Conservation (phyloP, 2,888 invertebrate genomes). For the Allophyes oxyacanthae region DNA sequence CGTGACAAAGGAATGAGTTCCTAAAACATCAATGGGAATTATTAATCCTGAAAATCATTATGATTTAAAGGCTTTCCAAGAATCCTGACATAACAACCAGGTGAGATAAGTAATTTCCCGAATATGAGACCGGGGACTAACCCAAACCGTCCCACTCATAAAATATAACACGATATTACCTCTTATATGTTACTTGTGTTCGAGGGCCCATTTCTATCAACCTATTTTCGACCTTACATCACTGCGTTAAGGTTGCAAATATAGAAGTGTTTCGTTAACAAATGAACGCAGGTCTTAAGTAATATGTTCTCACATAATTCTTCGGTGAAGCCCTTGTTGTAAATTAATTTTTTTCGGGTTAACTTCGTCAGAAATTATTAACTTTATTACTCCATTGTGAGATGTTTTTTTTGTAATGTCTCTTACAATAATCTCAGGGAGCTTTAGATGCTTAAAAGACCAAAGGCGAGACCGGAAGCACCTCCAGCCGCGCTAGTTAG, state of each 20-base stretch:
- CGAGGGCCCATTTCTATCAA: slow-evolving; percentile 6
- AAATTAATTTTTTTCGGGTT: slow-evolving; percentile 50
- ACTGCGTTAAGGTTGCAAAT: slow-evolving; percentile 7
- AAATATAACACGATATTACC: slow-evolving; percentile 68
- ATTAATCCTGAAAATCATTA: slow-evolving; percentile 48
- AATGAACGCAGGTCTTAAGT: slow-evolving; percentile 55
- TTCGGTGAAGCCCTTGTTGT: slow-evolving; percentile 44
- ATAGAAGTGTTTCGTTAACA: slow-evolving; percentile 21
- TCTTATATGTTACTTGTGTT: slow-evolving; percentile 49
- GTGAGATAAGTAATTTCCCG: slow-evolving; percentile 72
- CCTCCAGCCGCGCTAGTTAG: too few relatives aligned
- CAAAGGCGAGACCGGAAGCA: too few relatives aligned
- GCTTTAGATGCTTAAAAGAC: too few relatives aligned
- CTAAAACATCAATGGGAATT: slow-evolving; percentile 7
- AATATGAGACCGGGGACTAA: slow-evolving; percentile 71
- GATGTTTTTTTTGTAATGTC: too few relatives aligned
- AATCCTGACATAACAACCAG: slow-evolving; percentile 55
- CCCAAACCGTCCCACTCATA: slow-evolving; percentile 64
- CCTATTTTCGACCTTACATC: slow-evolving; percentile 5
- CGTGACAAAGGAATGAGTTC: too few relatives aligned
- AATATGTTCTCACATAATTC: slow-evolving; percentile 57
- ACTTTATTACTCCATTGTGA: slow-evolving; percentile 29
- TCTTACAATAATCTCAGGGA: too few relatives aligned
- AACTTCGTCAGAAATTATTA: slow-evolving; percentile 32
- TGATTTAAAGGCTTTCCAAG: slow-evolving; percentile 46